These are phyloP conservation scores for Mimachlamys varia DNA, from an alignment of 2,888 invertebrate species.

Conservation along the genomic window DNA sequence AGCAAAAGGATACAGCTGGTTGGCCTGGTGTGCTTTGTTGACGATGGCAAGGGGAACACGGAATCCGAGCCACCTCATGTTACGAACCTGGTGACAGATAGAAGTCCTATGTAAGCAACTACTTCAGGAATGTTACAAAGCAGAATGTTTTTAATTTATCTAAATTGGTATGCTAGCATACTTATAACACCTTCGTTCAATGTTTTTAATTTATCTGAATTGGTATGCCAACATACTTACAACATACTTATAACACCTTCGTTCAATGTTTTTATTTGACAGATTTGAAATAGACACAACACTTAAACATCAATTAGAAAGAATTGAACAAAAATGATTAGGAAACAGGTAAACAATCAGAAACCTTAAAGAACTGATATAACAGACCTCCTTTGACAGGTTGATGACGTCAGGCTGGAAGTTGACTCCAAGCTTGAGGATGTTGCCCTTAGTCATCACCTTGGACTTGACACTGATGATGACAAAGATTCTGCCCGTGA, in stretches of 20 bases:
- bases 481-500: conserved; percentile 96
- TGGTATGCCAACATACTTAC: neutral
- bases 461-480: conserved; percentile 86
- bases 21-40: conserved; percentile 99
- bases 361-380: neutral
- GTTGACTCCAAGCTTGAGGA: conserved; percentile 92
- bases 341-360: neutral
- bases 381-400: conserved; percentile 94
- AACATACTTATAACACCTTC: neutral
- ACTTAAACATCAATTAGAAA: too few species aligned
- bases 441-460: conserved; percentile 83
- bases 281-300: neutral
- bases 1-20: conserved; percentile 98
- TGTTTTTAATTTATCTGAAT: neutral
- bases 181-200: neutral
- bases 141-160: neutral
- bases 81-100: conserved; percentile 86
- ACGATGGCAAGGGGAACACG: conserved; percentile 98
- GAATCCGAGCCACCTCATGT: conserved; percentile 96
- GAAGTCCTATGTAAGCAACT: neutral
- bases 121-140: neutral
- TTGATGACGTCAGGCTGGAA: conserved; percentile 99
- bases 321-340: too few species aligned
- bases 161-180: neutral
- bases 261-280: neutral